These are phyloP conservation scores for Notothenia coriiceps DNA, from an alignment of 2,113 vertebrate species.

Conservation along the genomic window DNA sequence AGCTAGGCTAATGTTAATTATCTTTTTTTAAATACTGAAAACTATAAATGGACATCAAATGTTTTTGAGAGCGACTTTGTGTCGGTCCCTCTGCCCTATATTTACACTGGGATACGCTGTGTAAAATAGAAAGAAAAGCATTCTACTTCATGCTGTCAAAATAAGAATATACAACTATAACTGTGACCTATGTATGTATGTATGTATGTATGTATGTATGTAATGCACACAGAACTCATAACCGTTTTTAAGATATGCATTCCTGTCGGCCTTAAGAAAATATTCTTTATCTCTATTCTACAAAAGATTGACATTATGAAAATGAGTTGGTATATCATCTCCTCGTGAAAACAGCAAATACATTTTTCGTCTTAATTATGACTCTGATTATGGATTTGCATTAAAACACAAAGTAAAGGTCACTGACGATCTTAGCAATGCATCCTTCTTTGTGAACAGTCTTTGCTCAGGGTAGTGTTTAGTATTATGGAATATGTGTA, in stretches of 20 bases:
- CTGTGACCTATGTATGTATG: neutral
- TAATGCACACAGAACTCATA: neutral
- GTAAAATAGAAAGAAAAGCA: neutral
- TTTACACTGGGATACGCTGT: slow-evolving; percentile 1
- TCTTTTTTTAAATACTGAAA: neutral
- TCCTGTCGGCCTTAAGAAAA: neutral
- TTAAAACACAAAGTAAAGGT: slow-evolving; percentile 25
- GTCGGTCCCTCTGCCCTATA: neutral
- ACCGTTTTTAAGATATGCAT: neutral
- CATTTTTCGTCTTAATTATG: neutral
- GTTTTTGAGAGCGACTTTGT: neutral
- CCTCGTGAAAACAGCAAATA: neutral
- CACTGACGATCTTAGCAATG: slow-evolving; percentile 4
- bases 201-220: neutral
- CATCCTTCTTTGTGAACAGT: slow-evolving; percentile 3
- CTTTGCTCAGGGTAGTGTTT: slow-evolving; percentile 9
- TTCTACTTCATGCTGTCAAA: neutral
- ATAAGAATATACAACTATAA: neutral
- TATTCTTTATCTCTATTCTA: neutral
- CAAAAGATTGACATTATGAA: neutral
- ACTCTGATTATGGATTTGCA: neutral
- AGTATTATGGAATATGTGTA: neutral
- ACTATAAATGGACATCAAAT: neutral
- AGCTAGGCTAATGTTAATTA: neutral
- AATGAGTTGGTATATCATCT: neutral